Conservation (phyloP, 2,113 vertebrate species). For the Albula glossodonta region DNA sequence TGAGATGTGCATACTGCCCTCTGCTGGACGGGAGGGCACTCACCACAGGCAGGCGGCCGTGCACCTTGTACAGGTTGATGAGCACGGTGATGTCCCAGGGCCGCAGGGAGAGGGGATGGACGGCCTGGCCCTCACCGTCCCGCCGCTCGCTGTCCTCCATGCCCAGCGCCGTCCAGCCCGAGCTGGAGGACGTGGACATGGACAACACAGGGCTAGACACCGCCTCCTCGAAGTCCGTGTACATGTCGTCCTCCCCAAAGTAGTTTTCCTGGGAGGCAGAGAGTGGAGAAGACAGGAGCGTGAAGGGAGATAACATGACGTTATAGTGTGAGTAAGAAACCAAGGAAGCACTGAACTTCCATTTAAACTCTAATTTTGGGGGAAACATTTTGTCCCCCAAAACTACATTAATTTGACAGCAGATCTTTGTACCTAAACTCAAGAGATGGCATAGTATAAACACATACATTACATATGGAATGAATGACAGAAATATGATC, state of each 20-base stretch:
- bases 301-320: no score
- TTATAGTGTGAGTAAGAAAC: no score
- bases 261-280: conserved; percentile 87
- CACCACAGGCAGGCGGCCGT: conserved; percentile 90
- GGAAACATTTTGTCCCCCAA: no score
- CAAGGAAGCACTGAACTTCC: no score
- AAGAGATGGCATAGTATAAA: no score
- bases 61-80: conserved; percentile 94
- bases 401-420: no score
- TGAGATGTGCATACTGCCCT: background rate
- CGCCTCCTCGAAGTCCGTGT: conserved; percentile 93
- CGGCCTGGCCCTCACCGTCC: conserved; percentile 64
- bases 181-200: conserved; percentile 85
- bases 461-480: no score
- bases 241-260: conserved; percentile 98
- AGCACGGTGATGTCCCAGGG: conserved; percentile 98
- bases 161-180: conserved; percentile 90
- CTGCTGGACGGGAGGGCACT: conserved; percentile 44
- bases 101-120: conserved; percentile 84
- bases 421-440: no score
- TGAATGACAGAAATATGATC: no score
- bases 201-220: conserved; percentile 89
- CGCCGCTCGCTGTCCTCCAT: conserved; percentile 76
- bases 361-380: no score
- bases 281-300: background rate